Conservation (phyloP, 2,797 vertebrate species). For the Babyrousa celebensis region DNA sequence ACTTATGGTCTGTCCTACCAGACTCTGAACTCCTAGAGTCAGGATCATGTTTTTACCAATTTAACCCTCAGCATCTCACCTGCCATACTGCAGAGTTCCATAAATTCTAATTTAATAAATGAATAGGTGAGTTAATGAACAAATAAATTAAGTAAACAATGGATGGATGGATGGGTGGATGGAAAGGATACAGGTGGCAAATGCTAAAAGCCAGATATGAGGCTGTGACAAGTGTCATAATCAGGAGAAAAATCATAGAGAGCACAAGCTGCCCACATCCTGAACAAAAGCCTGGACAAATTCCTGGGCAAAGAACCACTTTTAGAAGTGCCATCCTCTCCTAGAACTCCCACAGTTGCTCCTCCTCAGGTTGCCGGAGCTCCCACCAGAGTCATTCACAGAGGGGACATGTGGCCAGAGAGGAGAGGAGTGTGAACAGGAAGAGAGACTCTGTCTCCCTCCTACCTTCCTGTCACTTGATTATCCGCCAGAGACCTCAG, state of each 20-base stretch:
- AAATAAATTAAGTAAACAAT: background rate
- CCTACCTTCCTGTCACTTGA: background rate
- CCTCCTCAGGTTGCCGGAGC: background rate
- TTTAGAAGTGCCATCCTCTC: background rate
- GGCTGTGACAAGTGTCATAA: background rate
- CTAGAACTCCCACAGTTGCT: background rate
- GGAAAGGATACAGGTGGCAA: background rate
- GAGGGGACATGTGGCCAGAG: background rate
- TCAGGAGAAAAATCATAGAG: background rate
- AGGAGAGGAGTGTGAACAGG: background rate
- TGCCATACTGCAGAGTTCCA: background rate
- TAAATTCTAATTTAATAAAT: background rate
- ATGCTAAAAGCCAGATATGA: background rate
- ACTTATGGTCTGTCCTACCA: background rate
- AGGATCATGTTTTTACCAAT: background rate
- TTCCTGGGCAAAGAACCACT: background rate
- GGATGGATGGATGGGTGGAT: conserved; percentile 2
- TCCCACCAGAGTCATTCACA: background rate
- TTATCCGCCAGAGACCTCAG: background rate
- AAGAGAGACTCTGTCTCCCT: background rate
- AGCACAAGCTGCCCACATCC: background rate
- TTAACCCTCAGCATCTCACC: background rate
- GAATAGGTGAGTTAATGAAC: background rate
- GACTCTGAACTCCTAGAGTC: background rate
- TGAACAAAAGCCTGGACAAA: background rate